phyloP scores from a whole-genome alignment of 2,888 invertebrate genomes.

The Caenorhabditis wallacei region DNA sequence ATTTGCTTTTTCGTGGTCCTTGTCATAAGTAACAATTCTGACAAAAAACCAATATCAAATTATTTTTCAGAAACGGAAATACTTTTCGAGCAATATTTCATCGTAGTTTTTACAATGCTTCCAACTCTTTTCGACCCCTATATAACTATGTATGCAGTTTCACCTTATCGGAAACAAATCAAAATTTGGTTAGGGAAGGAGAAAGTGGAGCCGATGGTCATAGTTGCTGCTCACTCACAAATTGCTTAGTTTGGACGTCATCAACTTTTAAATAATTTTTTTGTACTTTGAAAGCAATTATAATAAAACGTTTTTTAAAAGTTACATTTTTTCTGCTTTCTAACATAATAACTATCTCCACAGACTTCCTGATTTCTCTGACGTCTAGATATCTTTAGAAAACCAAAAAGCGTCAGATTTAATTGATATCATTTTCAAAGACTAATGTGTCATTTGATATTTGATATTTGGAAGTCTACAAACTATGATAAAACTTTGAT shows the following conservation, averaged over 20 bases:
- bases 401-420: too few species aligned
- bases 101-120: constrained; percentile 4
- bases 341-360: too few species aligned
- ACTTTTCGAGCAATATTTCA: constrained; percentile 18
- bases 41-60: too few species aligned
- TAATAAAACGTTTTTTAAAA: too few species aligned
- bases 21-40: not conserved
- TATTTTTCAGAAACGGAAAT: constrained; percentile 14
- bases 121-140: constrained; percentile 16
- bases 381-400: too few species aligned
- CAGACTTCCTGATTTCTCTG: too few species aligned
- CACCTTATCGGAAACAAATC: constrained; percentile 16
- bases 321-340: too few species aligned
- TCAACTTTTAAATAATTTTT: too few species aligned
- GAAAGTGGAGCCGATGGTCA: not conserved
- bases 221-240: not conserved
- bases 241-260: too few species aligned
- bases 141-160: constrained; percentile 28
- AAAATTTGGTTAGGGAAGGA: not conserved
- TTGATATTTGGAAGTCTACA: not conserved
- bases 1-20: constrained; percentile 5
- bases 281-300: too few species aligned
- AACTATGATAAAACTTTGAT: too few species aligned
- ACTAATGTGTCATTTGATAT: constrained; percentile 3
- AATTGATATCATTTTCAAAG: too few species aligned